Conservation (phyloP, 1,140 invertebrate species). For the Arctopsyche grandis region DNA sequence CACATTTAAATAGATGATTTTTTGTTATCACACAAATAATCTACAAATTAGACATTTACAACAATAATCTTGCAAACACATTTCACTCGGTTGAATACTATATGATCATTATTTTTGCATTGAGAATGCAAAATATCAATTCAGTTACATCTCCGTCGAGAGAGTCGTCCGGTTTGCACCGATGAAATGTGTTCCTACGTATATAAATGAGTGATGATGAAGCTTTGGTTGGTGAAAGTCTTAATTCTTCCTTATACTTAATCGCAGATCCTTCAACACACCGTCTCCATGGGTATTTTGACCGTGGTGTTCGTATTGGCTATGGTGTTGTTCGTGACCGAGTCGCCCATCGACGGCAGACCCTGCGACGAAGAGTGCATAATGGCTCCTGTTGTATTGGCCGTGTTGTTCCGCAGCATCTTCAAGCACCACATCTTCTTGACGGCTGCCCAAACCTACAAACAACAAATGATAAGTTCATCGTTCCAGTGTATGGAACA, state of each 20-base stretch:
- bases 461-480: constrained; percentile 45
- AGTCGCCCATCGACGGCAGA: constrained; percentile 79
- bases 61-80: not conserved
- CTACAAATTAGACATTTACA: not conserved
- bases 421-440: constrained; percentile 74
- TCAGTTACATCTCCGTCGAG: not conserved
- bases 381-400: constrained; percentile 68
- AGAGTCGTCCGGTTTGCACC: too few species aligned
- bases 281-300: constrained; percentile 67
- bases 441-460: constrained; percentile 74
- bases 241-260: constrained; percentile 35
- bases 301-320: constrained; percentile 65
- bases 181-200: not conserved
- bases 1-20: not conserved
- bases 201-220: constrained; percentile 44
- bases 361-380: constrained; percentile 78
- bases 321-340: constrained; percentile 76
- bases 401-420: constrained; percentile 65
- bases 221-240: constrained; percentile 54
- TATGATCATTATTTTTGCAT: not conserved
- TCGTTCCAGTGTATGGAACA: constrained; percentile 16
- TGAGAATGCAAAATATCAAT: not conserved
- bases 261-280: constrained; percentile 61
- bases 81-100: not conserved
- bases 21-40: constrained; percentile 20